Evolutionary conservation across 2,113 vertebrate genomes (phyloP), one percentile per base, ranked within the genome.

Genomic region (Reinhardtius hippoglossoides): DNA sequence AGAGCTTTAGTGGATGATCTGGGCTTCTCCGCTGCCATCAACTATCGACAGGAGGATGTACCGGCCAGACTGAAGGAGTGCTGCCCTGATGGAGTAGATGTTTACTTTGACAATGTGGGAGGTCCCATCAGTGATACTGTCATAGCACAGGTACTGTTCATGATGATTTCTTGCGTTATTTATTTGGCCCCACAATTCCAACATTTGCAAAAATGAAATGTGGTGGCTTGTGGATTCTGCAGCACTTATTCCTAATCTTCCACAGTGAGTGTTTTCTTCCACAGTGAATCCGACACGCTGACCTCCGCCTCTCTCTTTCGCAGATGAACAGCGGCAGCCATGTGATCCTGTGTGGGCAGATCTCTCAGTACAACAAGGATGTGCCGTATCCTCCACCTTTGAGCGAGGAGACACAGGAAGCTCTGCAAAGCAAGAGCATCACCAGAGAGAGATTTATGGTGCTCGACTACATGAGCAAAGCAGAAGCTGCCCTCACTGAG

Each of bases 51-150:
- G 20, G 95, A 76, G 1, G 91, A 96, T 13, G 86, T 99, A 9
- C 78, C 90, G 2, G 73, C 92, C 5, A 92, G 88, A 54, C 95
- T 99, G 5, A 92, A 16, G 67, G 90, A 96, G 55, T 83, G 90
- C 63, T 99, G 97, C 81, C 96, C 97, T 0, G 80, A 74, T 1
- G 97, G 97, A 57, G 93, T 99, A 56, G 96, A 99, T 77, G 85
- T 97, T 78, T 99, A 99, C 89, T 99, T 99, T 82, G 98, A 99
- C 87, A 99, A 99, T 15, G 97, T 99, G 58, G 98, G 97, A 10
- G 98, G 98, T 67, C 88, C 94, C 72, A 95, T 97, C 91, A 99
- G 97, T 16, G 95, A 99, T 50, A 37, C 90, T 0, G 95, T 99
- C 46, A 97, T 99, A 67, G 27, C 87, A 44, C 94, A 95, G 93